These are phyloP conservation scores for Diarsia rubi DNA, from an alignment of 2,888 invertebrate genomes.

Conservation along the genomic window DNA sequence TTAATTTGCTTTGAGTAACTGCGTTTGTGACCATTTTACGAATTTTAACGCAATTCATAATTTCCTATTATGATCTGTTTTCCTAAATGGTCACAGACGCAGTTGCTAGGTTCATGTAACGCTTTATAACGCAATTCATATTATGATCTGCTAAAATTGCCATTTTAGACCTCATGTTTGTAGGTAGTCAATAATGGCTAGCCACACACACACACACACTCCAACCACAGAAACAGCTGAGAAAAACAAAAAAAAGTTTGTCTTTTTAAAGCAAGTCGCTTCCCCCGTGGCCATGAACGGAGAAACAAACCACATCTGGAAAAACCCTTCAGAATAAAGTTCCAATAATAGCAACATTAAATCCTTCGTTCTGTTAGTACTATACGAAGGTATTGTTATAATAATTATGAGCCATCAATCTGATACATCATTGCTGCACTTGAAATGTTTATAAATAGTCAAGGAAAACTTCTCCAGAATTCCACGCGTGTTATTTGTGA, in stretches of 20 bases:
- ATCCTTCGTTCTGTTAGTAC: constrained; percentile 9
- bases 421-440: constrained; percentile 28
- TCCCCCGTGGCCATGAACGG: background rate
- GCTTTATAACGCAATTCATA: no score
- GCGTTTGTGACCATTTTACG: no score
- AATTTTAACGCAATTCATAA: no score
- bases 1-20: no score
- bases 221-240: background rate
- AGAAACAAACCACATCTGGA: background rate
- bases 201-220: no score
- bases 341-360: constrained; percentile 23
- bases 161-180: no score
- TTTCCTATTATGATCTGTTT: no score
- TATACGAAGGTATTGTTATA: background rate
- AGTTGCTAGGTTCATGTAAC: no score
- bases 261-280: background rate
- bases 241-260: background rate
- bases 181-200: no score
- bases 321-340: constrained; percentile 3
- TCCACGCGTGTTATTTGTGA: background rate
- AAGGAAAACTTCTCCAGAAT: constrained; percentile 61
- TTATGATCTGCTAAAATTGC: no score
- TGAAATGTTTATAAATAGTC: constrained; percentile 61
- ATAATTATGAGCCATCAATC: constrained; percentile 35
- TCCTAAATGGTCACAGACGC: no score